Percentiles rank a stretch among this genome's conserved stretches.
phyloP scores from a whole-genome alignment of 2,113 vertebrate genomes.

The Brachypteracias leptosomus region DNA sequence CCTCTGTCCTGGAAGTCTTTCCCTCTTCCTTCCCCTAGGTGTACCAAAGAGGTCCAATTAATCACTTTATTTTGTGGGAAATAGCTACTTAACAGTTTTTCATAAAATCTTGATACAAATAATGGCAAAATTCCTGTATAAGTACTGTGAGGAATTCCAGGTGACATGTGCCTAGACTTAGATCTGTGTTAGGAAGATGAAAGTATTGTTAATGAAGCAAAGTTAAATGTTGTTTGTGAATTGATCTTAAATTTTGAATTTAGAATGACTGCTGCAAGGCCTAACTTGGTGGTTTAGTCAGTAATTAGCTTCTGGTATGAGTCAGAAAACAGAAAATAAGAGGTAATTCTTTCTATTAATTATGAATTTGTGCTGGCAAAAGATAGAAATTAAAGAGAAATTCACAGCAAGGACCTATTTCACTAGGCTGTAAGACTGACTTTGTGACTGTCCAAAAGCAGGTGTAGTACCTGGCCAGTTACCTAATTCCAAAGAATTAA shows the following conservation, averaged over 20 bases:
- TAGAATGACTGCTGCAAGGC: neutral
- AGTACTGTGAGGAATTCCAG: neutral
- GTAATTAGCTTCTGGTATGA: neutral
- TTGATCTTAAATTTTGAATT: neutral
- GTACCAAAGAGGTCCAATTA: neutral
- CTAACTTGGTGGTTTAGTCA: neutral
- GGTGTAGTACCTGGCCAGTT: neutral
- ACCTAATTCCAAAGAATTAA: neutral
- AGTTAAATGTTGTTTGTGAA: neutral
- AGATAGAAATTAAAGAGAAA: neutral
- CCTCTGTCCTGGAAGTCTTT: neutral
- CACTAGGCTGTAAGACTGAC: neutral
- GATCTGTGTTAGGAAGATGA: neutral
- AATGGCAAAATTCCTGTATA: neutral
- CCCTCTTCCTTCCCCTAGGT: neutral
- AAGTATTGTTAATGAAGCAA: neutral
- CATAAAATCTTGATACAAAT: neutral
- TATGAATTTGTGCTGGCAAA: neutral
- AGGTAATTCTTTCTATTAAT: neutral
- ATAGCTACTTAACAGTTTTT: neutral
- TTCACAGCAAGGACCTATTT: neutral
- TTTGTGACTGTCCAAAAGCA: neutral
- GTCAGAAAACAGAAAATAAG: neutral
- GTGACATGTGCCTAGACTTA: neutral
- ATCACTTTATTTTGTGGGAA: neutral